Evolutionary conservation across 2,797 vertebrate genomes (phyloP), one percentile per base, ranked within the genome.

Genomic region (Myotis vivesi): DNA sequence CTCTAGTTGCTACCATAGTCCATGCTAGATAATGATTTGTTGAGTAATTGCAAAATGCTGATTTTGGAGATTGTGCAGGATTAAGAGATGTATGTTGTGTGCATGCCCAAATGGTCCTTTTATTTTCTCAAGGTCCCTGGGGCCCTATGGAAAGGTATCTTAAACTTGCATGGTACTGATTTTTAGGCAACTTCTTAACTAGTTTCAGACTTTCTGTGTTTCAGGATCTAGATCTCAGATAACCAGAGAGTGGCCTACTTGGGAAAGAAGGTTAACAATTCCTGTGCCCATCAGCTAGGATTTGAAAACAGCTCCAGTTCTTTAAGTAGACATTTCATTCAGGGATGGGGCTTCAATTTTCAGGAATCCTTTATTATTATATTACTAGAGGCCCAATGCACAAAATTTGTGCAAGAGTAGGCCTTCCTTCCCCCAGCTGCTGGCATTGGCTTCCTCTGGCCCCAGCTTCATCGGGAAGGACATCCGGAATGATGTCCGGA

Each of bases 281-380:
- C 7, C 33, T 84, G 28, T 59, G n/a, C 55, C 8, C 53, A 49
- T 84, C 20, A 91, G 33, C 30, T 94, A 87, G n/a, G 11, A 93
- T 86, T 92, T 92, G 30, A 94, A 80, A 36, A 77, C 46, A 91
- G n/a, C 8, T 57, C 64, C 55, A 33, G 5, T n/a, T 94, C 19
- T 68, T 51, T 46, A 2, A 77, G 81, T 8, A 76, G n/a, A 59
- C 17, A 55, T 22, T 51, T 17, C 46, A 30, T 87, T 55, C 30
- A 94, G 15, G 12, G 49, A 38, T 25, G 12, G 28, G 15, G 11
- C 25, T 81, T 92, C 33, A n/a, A 19, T 81, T 81, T 79, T 91
- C 51, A 88, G 33, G 57, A 46, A 77, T 33, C 12, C 1, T 87
- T 33, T 23, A 30, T 66, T 69, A 73, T 44, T 72, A 36, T 51